Conservation (phyloP, 2,888 invertebrate genomes). For the Eristalinus sepulchralis region DNA sequence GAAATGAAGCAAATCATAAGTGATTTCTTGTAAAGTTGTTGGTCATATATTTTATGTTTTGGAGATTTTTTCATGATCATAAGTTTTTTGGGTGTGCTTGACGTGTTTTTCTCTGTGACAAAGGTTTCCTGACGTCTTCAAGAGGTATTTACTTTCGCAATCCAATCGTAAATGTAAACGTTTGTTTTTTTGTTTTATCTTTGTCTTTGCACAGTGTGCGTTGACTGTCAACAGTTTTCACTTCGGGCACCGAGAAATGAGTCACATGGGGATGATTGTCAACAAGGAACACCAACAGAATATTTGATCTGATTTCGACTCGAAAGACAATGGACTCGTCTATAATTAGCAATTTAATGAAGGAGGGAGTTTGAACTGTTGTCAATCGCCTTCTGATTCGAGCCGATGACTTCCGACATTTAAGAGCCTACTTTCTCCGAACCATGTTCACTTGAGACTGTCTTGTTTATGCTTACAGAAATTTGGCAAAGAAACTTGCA, state of each 20-base stretch:
- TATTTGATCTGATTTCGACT: not conserved
- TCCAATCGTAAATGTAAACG: not conserved
- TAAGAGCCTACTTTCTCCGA: not conserved
- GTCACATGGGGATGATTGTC: not conserved
- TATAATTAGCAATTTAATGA: not conserved
- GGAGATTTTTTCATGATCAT: conserved; percentile 41
- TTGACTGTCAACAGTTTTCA: not conserved
- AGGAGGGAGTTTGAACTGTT: not conserved
- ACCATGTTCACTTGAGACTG: too few relatives aligned
- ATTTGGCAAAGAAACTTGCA: not conserved
- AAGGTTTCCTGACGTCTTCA: not conserved
- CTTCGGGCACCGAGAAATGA: not conserved
- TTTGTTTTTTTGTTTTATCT: not conserved
- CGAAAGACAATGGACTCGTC: not conserved
- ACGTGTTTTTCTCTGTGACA: not conserved
- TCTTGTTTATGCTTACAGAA: too few relatives aligned
- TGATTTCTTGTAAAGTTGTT: conserved; percentile 22
- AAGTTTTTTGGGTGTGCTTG: conserved; percentile 33
- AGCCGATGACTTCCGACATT: not conserved
- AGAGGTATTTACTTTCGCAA: not conserved
- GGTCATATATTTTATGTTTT: conserved; percentile 6
- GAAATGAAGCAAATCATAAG: conserved; percentile 25
- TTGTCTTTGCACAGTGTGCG: not conserved
- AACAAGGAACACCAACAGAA: not conserved
- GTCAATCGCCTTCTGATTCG: not conserved